Evolutionary conservation across 2,888 invertebrate genomes (phyloP), one percentile per base, ranked within the genome.

Genomic region (Agonopterix arenella): DNA sequence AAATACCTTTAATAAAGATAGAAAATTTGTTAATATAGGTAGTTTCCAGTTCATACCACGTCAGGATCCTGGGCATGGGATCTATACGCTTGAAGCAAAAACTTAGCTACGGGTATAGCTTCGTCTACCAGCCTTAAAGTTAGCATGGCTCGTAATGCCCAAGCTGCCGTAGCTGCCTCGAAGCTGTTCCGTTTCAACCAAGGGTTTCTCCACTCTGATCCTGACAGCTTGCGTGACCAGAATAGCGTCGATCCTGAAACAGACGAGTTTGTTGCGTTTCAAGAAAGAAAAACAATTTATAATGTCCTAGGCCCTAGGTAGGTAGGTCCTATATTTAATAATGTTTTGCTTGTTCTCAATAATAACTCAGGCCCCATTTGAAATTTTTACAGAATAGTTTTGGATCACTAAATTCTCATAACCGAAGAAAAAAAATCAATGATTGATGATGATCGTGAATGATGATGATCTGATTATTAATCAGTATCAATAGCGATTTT

Each of bases 151-250:
- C 97, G 86, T 50, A 98, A 83, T 0, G 94, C 95, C 78, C 98
- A 98, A 0, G 98, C 93, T 0, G 98, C 97, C 61, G 96, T 95
- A 76, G 96, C 96, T 4, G 98, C 86, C 60, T 81, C 84, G 38
- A 84, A 53, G 48, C 76, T 84, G 67, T 84, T 86, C 49, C 72
- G 76, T 36, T 62, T 69, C 55, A 80, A 64, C 84, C 89, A 88
- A 0, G 89, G 89, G 63, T 86, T 90, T 44, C 80, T 77, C 79
- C 80, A 81, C 59, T 88, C 88, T 0, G 70, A 62, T 3, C 76
- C 79, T 0, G 70, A 58, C 1, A 84, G 55, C 36, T 69, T 69
- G 0, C 88, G 76, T 0, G 84, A 76, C 90, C 90, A 90, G 69
- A 79, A 89, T 40, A 85, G 52, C 1, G 75, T 77, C 4, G 78